Percentiles rank a stretch among this genome's conserved stretches.
Evolutionary conservation across 2,113 vertebrate species (phyloP).

Genomic region (Mirounga angustirostris): DNA sequence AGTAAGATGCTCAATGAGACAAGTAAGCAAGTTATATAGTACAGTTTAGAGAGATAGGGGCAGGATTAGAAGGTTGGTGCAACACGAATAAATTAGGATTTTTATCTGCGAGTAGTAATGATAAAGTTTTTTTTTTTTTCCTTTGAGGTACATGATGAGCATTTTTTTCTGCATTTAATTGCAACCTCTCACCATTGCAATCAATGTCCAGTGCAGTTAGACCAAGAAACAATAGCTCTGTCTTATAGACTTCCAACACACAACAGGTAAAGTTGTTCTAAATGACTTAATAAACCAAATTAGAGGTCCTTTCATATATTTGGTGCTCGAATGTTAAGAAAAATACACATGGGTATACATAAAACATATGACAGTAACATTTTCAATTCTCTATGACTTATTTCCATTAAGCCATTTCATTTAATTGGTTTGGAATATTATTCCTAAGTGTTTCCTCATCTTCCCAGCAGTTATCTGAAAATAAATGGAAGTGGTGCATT

Average conservation of each 20-base stretch:
- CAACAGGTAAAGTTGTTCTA: not conserved
- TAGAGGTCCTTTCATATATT: not conserved
- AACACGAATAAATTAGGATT: not conserved
- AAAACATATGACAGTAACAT: not conserved
- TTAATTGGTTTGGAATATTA: conserved; percentile 10
- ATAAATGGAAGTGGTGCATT: conserved; percentile 10
- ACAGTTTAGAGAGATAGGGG: not conserved
- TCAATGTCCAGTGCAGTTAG: no score
- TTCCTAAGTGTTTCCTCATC: not conserved
- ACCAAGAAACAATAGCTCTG: not conserved
- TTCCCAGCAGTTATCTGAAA: not conserved
- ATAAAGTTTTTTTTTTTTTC: not conserved
- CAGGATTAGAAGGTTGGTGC: not conserved
- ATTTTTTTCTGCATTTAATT: not conserved
- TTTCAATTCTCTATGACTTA: conserved; percentile 40
- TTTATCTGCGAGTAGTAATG: not conserved
- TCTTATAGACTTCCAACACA: not conserved
- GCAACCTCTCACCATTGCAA: not conserved
- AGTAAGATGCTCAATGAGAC: not conserved
- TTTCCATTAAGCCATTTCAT: not conserved
- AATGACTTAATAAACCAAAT: not conserved
- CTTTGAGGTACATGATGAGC: not conserved
- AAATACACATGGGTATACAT: not conserved
- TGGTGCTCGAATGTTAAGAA: not conserved
- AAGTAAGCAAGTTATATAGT: not conserved